Percentiles rank a stretch among this genome's conserved stretches.
These are phyloP conservation scores for Eristalis arbustorum DNA, from an alignment of 2,888 invertebrate genomes.

Conservation along the genomic window DNA sequence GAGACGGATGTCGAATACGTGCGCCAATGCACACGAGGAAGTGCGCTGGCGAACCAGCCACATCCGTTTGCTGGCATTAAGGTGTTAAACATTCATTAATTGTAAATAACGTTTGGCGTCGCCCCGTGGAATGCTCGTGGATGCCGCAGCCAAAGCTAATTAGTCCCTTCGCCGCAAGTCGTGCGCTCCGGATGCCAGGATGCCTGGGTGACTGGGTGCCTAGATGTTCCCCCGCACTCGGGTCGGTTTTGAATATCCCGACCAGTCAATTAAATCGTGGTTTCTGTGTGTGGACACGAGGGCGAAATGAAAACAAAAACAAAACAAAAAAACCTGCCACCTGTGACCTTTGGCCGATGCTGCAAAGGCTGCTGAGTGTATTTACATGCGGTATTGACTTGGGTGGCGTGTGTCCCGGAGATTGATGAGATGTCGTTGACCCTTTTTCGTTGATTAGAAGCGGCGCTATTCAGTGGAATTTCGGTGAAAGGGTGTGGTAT, in stretches of 20 bases:
- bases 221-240: neutral
- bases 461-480: neutral
- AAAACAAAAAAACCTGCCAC: neutral
- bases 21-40: neutral
- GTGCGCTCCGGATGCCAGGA: neutral
- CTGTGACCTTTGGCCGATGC: neutral
- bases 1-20: neutral
- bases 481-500: neutral
- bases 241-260: neutral
- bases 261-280: neutral
- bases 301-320: neutral
- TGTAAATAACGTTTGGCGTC: neutral
- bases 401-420: neutral
- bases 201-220: too few species aligned
- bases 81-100: neutral
- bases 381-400: neutral
- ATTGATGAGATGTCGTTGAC: neutral
- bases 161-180: neutral
- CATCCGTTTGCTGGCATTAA: neutral
- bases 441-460: neutral
- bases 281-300: neutral
- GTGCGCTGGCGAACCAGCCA: neutral
- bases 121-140: neutral
- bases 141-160: neutral
- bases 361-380: neutral